Evolutionary conservation across 2,797 vertebrate genomes (phyloP), one percentile per base, ranked within the genome.

Genomic region (Rhodeus uyekii): DNA sequence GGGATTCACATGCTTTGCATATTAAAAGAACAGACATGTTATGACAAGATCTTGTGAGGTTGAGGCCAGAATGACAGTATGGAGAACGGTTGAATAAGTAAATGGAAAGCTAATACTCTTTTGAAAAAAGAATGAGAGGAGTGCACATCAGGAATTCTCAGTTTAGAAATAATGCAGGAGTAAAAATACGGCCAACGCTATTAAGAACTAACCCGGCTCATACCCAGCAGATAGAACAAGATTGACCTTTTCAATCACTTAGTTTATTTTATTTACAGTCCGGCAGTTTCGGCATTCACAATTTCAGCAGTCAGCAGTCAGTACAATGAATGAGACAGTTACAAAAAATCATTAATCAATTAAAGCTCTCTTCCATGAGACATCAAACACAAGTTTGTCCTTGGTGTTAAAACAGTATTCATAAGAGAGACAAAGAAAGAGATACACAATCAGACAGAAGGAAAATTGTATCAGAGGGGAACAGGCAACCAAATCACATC

Each of bases 151-250:
- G 27, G 29, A 68, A 68, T 1, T 53, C 39, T 76, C 18, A 13
- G 67, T 38, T 80, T 46, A 80, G 53, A 80, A 46, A 61, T 80
- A 71, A 80, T 80, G 38, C 67, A 72, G 67, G 50, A 80, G 48
- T 29, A 80, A 80, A 80, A 71, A 69, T 18, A 61, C 5, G 39
- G n/a, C 50, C 55, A 32, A 34, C 2, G 16, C 42, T 73, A 73
- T 63, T 73, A 63, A 73, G 29, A 24, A 18, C 27, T 7, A 55
- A n/a, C 48, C 50, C 19, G 8, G 13, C 55, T 44, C 65, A 60
- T 2, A 12, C 16, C 12, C 12, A 42, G 27, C 18, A 29, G 58
- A 34, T 42, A 19, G 10, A 63, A 63, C 42, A 36, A 64, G 61
- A 81, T 7, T 80, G 78, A 50, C 39, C 55, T 38, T 46, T 73